These are phyloP conservation scores for Sycobia sp. DNA, from an alignment of 1,140 invertebrate species.

Conservation along the genomic window DNA sequence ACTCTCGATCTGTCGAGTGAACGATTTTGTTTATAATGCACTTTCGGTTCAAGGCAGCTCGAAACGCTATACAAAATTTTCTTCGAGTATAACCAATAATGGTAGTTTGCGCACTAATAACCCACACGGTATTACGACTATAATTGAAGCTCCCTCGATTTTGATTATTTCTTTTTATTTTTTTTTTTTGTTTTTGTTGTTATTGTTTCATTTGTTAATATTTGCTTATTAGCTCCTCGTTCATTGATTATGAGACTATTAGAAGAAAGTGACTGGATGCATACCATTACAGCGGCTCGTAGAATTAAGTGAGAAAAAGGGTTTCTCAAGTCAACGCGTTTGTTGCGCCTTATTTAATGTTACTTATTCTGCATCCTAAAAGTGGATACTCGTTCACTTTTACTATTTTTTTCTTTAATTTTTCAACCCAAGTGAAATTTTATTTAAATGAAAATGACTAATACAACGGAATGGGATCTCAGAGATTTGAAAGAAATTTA, in stretches of 20 bases:
- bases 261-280: too few species aligned
- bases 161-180: not conserved
- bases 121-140: constrained; percentile 12
- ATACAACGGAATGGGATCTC: too few species aligned
- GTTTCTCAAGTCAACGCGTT: constrained; percentile 25
- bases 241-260: too few species aligned
- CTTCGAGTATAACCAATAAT: constrained; percentile 20
- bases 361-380: constrained; percentile 11
- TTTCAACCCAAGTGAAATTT: not conserved
- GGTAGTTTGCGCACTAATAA: constrained; percentile 32
- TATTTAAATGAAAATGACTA: too few species aligned
- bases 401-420: constrained; percentile 26
- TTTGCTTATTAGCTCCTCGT: too few species aligned
- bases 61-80: constrained; percentile 58
- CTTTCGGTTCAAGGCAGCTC: constrained; percentile 62
- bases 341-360: constrained; percentile 9
- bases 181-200: too few species aligned
- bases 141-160: constrained; percentile 5
- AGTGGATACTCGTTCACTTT: constrained; percentile 27
- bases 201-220: too few species aligned
- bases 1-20: constrained; percentile 38
- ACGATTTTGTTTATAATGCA: constrained; percentile 59
- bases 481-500: too few species aligned
- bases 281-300: constrained; percentile 3
- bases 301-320: too few species aligned